A percentile compares a stretch with the other conserved stretches of the same genome.
These are phyloP conservation scores for Notamacropus eugenii DNA, from an alignment of 2,797 vertebrate species.

Conservation along the genomic window DNA sequence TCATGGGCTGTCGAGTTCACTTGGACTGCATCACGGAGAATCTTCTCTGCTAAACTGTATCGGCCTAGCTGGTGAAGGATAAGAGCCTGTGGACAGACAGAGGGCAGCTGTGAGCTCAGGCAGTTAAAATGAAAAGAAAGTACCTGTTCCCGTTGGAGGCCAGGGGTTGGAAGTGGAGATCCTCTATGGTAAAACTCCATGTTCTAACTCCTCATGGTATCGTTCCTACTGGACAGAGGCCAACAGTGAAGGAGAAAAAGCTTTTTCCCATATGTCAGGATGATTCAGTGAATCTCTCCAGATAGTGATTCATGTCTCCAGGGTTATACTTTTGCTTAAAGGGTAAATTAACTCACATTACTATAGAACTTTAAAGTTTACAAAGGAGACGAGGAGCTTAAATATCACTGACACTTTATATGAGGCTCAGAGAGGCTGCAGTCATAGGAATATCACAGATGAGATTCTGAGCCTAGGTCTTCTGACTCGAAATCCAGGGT, in stretches of 20 bases:
- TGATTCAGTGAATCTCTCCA: not conserved
- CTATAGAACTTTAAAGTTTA: not conserved
- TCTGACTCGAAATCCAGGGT: not conserved
- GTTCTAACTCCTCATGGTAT: not conserved
- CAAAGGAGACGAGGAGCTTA: not conserved
- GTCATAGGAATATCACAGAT: not conserved
- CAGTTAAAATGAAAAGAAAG: not conserved
- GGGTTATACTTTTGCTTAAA: not conserved
- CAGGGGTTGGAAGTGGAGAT: not conserved
- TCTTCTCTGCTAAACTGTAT: conserved; percentile 96
- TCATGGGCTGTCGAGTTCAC: conserved; percentile 98
- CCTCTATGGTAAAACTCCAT: not conserved
- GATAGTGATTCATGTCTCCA: not conserved
- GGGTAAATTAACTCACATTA: not conserved
- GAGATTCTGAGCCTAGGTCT: not conserved
- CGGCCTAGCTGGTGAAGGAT: conserved; percentile 97
- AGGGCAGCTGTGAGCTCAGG: not conserved
- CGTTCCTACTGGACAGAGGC: not conserved
- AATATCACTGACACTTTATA: not conserved
- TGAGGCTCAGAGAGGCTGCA: not conserved
- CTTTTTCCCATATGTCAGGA: not conserved
- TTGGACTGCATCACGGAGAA: conserved; percentile 96
- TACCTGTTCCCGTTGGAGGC: not conserved
- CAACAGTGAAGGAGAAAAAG: not conserved
- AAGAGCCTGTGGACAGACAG: conserved; percentile 88